phyloP scores from a whole-genome alignment of 2,113 vertebrate genomes.

The Hoplias malabaricus region DNA sequence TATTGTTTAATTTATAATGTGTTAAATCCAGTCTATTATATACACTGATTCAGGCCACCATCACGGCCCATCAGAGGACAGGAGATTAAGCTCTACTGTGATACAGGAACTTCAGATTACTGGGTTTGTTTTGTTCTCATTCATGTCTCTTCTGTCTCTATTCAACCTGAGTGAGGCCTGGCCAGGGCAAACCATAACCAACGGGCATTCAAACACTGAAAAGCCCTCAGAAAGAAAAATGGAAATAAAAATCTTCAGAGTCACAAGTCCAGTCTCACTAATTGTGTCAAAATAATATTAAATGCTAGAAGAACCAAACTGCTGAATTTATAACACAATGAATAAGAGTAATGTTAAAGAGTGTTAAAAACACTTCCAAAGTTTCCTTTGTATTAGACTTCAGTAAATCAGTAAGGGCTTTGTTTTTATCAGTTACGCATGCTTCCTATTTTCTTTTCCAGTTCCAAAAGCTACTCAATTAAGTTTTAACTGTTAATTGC shows the following conservation, averaged over 20 bases:
- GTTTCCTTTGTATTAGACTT: no score
- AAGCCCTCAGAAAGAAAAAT: background rate
- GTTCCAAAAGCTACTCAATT: no score
- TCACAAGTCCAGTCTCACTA: no score
- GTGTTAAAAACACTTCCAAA: no score
- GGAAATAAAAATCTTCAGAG: background rate
- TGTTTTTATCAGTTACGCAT: no score
- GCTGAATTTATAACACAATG: no score
- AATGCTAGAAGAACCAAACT: no score
- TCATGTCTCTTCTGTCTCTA: background rate
- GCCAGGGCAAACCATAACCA: background rate
- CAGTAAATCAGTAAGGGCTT: no score
- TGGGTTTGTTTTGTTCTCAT: background rate
- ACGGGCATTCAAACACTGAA: background rate
- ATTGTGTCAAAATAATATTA: no score
- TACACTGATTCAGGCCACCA: background rate
- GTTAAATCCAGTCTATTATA: background rate
- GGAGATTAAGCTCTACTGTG: background rate
- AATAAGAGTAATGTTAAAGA: no score
- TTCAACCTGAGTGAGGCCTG: background rate
- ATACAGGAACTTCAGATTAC: background rate
- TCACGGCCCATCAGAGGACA: background rate
- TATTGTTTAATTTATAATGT: background rate
- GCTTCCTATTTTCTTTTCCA: no score
- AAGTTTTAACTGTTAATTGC: no score